Base-by-base conservation (phyloP, 2,113 vertebrate genomes). In the Semicossyphus pulcher region DNA sequence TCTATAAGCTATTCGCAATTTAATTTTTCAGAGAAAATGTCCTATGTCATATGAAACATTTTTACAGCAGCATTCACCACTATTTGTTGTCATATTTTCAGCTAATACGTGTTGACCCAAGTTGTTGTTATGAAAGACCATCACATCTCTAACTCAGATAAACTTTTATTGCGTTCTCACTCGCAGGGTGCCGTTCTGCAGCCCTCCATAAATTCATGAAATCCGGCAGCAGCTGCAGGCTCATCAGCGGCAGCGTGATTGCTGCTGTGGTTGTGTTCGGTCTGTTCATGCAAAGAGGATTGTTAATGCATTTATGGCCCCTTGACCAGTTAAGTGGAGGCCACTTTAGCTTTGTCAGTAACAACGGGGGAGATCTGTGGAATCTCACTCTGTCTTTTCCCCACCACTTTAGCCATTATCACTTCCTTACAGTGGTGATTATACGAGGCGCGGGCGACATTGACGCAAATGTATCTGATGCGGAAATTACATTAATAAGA, bases 241-340 rank as follows among this genome's bases (percentile, higher is more conserved):
- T 76, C 78, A 74, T 66, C 31, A 53, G 41, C n/a, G n/a, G n/a
- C 68, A 72, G 8, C 29, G 29, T 67, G 61, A 85, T 73, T 83
- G 78, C 68, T 81, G 72, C 39, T 91, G 85, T 76, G 87, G 85
- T 83, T 84, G 44, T 76, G 73, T 75, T 75, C 80, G 54, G 7
- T 47, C 42, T 9, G 28, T 62, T 82, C 87, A 87, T 85, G 87
- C 81, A 87, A 36, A 70, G 59, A 80, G 61, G 51, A 36, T 45
- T 80, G 76, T 90, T 90, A 90, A 89, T 91, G 89, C 88, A 85
- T 88, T 91, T 78, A 80, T 74, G 86, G 87, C 70, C 65, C n/a
- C 62, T 73, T 79, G 72, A 80, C 81, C 81, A 72, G 77, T 84
- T 86, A 85, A 89, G 86, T 87, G 80, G 80, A 42, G 34, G 66